Evolutionary conservation across 2,888 invertebrate genomes (phyloP).

Genomic region (Lypha dubia): DNA sequence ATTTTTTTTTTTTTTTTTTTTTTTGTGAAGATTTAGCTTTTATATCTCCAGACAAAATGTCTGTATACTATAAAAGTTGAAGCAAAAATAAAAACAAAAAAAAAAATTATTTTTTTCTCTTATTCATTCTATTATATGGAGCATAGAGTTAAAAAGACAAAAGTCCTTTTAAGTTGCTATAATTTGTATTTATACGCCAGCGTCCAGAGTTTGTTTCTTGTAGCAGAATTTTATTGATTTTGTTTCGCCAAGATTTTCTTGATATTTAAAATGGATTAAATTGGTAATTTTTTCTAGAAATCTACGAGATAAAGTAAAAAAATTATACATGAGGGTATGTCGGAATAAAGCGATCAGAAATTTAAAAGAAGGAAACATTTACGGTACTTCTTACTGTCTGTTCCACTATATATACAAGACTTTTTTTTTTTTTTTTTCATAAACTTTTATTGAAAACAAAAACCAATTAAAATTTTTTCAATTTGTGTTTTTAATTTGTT

Average conservation of each 20-base stretch:
- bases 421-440: too few relatives aligned
- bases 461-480: too few relatives aligned
- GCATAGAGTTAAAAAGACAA: conserved; percentile 5
- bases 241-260: neutral
- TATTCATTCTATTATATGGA: neutral
- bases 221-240: conserved; percentile 43
- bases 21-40: neutral
- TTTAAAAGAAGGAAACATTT: too few relatives aligned
- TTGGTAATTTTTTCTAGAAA: neutral
- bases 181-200: conserved; percentile 47
- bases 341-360: too few relatives aligned
- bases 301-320: too few relatives aligned
- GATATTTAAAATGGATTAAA: neutral
- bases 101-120: conserved; percentile 13
- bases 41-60: conserved; percentile 53
- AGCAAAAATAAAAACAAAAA: too few relatives aligned
- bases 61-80: conserved; percentile 30
- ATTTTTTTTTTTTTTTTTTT: too few relatives aligned
- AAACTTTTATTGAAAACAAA: too few relatives aligned
- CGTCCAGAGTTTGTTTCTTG: neutral
- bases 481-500: too few relatives aligned
- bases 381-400: too few relatives aligned
- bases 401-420: too few relatives aligned
- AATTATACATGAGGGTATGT: too few relatives aligned
- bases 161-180: conserved; percentile 49